Conservation (phyloP, 2,113 vertebrate species). For the Arizona elegans region DNA sequence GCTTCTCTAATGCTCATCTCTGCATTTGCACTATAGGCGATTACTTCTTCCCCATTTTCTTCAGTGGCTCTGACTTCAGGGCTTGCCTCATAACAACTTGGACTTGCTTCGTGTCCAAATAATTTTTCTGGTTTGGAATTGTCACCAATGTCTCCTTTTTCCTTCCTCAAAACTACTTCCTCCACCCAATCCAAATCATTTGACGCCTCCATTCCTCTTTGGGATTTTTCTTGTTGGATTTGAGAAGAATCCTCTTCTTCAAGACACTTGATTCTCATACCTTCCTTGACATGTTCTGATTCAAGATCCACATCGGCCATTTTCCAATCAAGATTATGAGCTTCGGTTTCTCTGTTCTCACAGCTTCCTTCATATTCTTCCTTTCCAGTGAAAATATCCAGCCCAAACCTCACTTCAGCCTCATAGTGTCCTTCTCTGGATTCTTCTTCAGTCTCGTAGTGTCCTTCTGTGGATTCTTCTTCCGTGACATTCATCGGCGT, state of each 20-base stretch:
- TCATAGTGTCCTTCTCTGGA: neutral
- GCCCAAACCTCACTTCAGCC: too few relatives aligned
- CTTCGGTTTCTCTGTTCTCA: neutral
- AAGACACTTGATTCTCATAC: fast-evolving
- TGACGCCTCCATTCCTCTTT: neutral
- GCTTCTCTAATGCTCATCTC: neutral
- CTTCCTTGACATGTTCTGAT: neutral
- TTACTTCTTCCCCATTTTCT: neutral
- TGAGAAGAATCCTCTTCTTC: neutral
- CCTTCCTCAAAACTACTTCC: neutral
- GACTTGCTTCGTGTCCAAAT: too few relatives aligned
- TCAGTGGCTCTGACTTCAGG: neutral
- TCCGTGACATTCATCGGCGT: constrained; percentile 18
- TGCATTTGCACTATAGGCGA: neutral
- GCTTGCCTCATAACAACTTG: neutral
- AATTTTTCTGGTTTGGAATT: neutral
- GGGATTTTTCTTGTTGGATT: neutral
- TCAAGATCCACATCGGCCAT: too few relatives aligned
- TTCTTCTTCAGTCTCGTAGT: neutral
- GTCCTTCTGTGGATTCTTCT: neutral
- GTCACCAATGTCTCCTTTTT: neutral
- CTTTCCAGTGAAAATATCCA: neutral
- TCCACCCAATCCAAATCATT: constrained; percentile 31
- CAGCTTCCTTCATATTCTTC: neutral
- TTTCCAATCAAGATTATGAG: too few relatives aligned